phyloP scores from a whole-genome alignment of 2,797 vertebrate genomes.

The Enteromius thamalakanensis region DNA sequence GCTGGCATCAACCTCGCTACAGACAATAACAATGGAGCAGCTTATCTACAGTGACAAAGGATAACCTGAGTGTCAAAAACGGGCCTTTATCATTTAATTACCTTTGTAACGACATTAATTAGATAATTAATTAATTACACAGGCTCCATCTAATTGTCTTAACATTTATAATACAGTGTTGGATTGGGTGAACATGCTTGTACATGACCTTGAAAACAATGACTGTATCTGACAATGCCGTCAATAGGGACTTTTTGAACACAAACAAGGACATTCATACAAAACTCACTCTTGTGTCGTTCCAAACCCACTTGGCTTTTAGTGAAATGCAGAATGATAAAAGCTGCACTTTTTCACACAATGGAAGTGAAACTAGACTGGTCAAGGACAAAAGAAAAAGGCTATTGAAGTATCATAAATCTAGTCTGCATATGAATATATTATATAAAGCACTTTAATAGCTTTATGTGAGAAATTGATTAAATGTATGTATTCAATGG shows the following conservation, averaged over 20 bases:
- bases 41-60: slow-evolving; percentile 33
- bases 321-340: neutral
- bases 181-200: slow-evolving; percentile 34
- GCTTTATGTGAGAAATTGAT: neutral
- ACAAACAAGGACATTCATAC: slow-evolving; percentile 17
- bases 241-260: slow-evolving; percentile 20
- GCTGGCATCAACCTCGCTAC: slow-evolving; percentile 1
- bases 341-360: slow-evolving; percentile 1
- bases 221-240: slow-evolving; percentile 24
- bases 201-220: slow-evolving; percentile 47
- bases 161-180: slow-evolving; percentile 24
- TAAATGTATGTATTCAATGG: neutral
- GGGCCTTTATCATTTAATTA: slow-evolving; percentile 47
- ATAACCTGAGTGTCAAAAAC: slow-evolving; percentile 42
- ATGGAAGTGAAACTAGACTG: neutral
- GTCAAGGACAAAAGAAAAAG: neutral
- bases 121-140: slow-evolving; percentile 38
- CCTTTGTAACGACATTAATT: slow-evolving; percentile 33
- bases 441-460: neutral
- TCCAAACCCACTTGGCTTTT: neutral
- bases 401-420: neutral
- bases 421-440: neutral
- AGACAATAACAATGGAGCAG: slow-evolving; percentile 19
- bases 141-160: slow-evolving; percentile 32
- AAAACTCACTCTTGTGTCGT: neutral